Conservation (phyloP, 2,797 vertebrate genomes). For the Peromyscus eremicus region DNA sequence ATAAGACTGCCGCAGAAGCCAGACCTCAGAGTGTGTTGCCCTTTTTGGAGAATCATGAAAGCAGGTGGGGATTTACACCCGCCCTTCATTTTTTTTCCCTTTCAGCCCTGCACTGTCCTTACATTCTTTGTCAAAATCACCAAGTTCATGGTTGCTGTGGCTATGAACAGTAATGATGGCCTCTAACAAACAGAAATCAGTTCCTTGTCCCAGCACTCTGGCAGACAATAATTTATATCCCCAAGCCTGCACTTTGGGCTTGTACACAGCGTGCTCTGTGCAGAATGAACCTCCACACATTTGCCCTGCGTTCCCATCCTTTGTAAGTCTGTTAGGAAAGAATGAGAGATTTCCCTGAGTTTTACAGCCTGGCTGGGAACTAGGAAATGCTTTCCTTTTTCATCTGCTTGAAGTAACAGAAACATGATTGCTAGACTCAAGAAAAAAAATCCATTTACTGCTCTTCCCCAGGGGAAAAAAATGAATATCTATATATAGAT, state of each 20-base stretch:
- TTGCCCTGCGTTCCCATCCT: slow-evolving; percentile 50
- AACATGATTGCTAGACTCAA: slow-evolving; percentile 35
- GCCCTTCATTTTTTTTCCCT: slow-evolving; percentile 65
- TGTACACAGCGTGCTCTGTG: background rate
- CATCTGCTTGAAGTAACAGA: slow-evolving; percentile 56
- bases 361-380: slow-evolving; percentile 53
- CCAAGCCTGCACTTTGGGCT: slow-evolving; percentile 12
- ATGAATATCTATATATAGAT: too few relatives aligned
- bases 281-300: background rate
- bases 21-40: slow-evolving; percentile 64
- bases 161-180: slow-evolving; percentile 77
- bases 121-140: slow-evolving; percentile 70
- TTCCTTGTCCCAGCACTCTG: slow-evolving; percentile 24
- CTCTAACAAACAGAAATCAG: slow-evolving; percentile 65
- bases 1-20: slow-evolving; percentile 67
- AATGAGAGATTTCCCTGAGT: slow-evolving; percentile 59
- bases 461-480: background rate
- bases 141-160: slow-evolving; percentile 65
- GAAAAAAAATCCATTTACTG: slow-evolving; percentile 19
- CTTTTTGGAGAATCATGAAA: slow-evolving; percentile 75
- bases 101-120: slow-evolving; percentile 55
- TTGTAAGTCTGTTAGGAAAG: slow-evolving; percentile 67
- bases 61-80: slow-evolving; percentile 52
- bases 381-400: slow-evolving; percentile 58
- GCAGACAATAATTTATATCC: slow-evolving; percentile 57